phyloP scores from a whole-genome alignment of 1,140 invertebrate genomes.

The Ooceraea biroi region DNA sequence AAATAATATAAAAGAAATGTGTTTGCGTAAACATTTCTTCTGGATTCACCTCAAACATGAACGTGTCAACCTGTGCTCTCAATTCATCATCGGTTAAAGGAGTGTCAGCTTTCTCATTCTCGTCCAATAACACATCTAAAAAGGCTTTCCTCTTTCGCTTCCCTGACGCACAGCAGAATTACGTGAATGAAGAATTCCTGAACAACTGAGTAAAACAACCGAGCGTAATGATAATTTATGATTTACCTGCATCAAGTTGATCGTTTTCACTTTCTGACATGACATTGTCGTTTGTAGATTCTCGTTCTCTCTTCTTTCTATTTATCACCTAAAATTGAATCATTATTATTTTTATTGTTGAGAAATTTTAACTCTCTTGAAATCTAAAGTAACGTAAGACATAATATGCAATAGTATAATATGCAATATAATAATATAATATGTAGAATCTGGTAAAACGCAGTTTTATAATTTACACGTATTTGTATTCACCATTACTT shows the following conservation, averaged over 20 bases:
- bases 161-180: constrained; percentile 77
- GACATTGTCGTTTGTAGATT: background rate
- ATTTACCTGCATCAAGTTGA: constrained; percentile 28
- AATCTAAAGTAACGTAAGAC: background rate
- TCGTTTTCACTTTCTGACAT: background rate
- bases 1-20: background rate
- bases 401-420: too few species aligned
- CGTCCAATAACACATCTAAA: constrained; percentile 90
- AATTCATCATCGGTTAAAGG: constrained; percentile 89
- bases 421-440: too few species aligned
- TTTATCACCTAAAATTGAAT: constrained; percentile 58
- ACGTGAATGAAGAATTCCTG: background rate
- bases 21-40: constrained; percentile 45
- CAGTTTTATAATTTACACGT: background rate
- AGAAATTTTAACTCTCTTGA: background rate
- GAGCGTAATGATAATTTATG: constrained; percentile 10
- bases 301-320: constrained; percentile 34
- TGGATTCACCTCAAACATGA: constrained; percentile 93
- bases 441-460: background rate
- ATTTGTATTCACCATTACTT: background rate
- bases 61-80: constrained; percentile 91
- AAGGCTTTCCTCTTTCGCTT: constrained; percentile 87
- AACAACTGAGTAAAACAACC: background rate
- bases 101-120: constrained; percentile 85
- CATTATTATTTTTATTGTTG: background rate